Base-by-base conservation (phyloP, 1,140 invertebrate genomes). In the Procambarus virginalis region DNA sequence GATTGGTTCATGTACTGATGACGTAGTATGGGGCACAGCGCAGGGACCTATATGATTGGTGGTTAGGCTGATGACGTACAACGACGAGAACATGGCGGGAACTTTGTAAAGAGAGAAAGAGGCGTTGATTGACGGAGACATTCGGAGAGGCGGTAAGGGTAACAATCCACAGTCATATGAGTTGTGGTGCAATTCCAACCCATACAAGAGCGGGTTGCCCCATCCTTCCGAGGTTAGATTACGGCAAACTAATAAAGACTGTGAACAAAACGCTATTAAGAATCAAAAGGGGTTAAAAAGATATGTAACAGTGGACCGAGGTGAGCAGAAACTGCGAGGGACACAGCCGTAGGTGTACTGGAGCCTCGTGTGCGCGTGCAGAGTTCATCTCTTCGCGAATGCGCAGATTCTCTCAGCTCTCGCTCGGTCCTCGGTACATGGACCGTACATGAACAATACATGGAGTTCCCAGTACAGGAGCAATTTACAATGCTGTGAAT, bases 161-260 rank as follows among this genome's bases (percentile, higher is more conserved):
- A 9, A 84, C 77, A 86, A 90, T 86, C 89, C 89, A 48, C 84
- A 80, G 70, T 90, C 83, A 85, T 85, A 90, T 90, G 79, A 90
- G 84, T 80, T 90, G 89, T 85, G 89, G 89, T 90, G 89, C 89
- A 90, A 90, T 20, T 90, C 64, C 89, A 90, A 82, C 84, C 83
- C 79, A 90, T 90, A 81, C 83, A 90, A 90, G 77, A 86, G 58
- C 49, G 89, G 89, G 78, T 90, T 90, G 45, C 48, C 9, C 51
- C 60, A 68, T 73, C 75, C 77, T 17, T 80, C 58, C 34, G 51
- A 58, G 83, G 89, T 90, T 90, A 90, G 83, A 80, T 70, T 60
- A 85, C 51, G 17, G 84, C 60, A 80, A 86, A 73, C 45, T 81
- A 86, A 76, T 70, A 84, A 70, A 82, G 55, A 81, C 79, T 58